Percentiles rank a stretch among this genome's conserved stretches.
phyloP scores from a whole-genome alignment of 2,113 vertebrate species.

The Odontesthes bonariensis region DNA sequence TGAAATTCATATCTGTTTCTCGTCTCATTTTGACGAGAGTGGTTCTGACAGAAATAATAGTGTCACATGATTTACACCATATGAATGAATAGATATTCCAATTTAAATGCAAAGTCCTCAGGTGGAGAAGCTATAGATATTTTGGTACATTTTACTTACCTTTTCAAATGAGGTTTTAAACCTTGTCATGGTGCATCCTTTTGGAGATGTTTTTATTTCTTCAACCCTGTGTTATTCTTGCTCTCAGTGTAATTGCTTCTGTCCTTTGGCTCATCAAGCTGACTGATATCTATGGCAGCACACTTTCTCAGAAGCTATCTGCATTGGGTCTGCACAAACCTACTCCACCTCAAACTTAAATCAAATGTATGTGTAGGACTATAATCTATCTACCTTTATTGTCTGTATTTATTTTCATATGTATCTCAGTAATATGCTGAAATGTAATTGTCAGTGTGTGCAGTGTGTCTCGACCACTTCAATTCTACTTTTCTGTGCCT shows the following conservation, averaged over 20 bases:
- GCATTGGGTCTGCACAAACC: conserved; percentile 5
- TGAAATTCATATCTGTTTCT: too few relatives aligned
- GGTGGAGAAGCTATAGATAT: conserved; percentile 68
- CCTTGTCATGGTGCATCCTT: conserved; percentile 54
- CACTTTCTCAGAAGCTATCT: conserved; percentile 65
- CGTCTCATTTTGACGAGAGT: too few relatives aligned
- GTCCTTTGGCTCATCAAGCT: conserved; percentile 78
- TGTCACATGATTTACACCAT: conserved; percentile 74
- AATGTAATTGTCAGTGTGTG: conserved; percentile 14
- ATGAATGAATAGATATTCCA: conserved; percentile 78
- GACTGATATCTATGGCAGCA: conserved; percentile 75
- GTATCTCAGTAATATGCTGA: background rate
- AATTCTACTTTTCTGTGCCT: background rate
- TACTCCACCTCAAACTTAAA: conserved; percentile 33
- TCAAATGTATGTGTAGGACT: conserved; percentile 31
- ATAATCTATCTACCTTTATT: conserved; percentile 20
- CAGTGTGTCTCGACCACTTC: conserved; percentile 12
- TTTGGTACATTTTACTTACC: conserved; percentile 64
- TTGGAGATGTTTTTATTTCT: conserved; percentile 82
- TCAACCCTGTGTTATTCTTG: conserved; percentile 79
- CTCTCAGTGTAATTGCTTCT: conserved; percentile 81
- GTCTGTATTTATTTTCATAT: conserved; percentile 4
- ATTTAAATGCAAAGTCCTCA: conserved; percentile 84
- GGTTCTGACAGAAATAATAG: too few relatives aligned
- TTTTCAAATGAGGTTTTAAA: conserved; percentile 80